phyloP scores from a whole-genome alignment of 2,797 vertebrate species.

The Lepidocolaptes lacrymiger region DNA sequence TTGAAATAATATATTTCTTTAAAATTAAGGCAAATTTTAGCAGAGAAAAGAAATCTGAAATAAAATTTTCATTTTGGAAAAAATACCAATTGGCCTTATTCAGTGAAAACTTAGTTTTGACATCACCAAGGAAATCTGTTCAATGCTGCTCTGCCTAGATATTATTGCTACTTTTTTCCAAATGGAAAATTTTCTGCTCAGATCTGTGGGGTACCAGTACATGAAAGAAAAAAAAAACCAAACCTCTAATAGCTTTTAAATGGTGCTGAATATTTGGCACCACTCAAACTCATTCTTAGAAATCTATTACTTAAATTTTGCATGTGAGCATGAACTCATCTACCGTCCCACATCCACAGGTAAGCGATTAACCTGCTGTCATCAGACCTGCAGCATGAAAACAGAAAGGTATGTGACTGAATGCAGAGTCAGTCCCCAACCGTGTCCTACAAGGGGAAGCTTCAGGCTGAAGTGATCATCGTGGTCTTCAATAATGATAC shows the following conservation, averaged over 20 bases:
- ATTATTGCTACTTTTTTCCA: neutral
- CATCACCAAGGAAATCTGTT: neutral
- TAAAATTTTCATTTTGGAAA: neutral
- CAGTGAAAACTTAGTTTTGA: neutral
- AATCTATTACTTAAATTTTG: neutral
- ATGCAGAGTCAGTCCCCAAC: neutral
- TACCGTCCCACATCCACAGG: neutral
- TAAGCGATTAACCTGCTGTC: neutral
- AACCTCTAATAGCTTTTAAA: neutral
- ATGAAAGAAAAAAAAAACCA: neutral
- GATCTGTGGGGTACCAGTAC: fast-evolving
- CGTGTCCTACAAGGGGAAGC: neutral
- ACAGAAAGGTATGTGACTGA: fast-evolving
- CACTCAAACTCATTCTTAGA: neutral
- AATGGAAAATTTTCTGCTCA: neutral
- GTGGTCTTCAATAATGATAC: neutral
- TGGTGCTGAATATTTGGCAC: neutral
- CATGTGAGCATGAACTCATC: neutral
- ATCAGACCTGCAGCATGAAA: neutral
- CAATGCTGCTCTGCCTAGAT: neutral
- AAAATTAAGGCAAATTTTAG: neutral
- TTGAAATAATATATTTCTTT: neutral
- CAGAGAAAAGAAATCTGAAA: neutral
- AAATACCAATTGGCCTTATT: neutral
- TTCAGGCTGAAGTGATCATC: neutral